Evolutionary conservation across 2,888 invertebrate species (phyloP).

Genomic region (Xylocampa areola): DNA sequence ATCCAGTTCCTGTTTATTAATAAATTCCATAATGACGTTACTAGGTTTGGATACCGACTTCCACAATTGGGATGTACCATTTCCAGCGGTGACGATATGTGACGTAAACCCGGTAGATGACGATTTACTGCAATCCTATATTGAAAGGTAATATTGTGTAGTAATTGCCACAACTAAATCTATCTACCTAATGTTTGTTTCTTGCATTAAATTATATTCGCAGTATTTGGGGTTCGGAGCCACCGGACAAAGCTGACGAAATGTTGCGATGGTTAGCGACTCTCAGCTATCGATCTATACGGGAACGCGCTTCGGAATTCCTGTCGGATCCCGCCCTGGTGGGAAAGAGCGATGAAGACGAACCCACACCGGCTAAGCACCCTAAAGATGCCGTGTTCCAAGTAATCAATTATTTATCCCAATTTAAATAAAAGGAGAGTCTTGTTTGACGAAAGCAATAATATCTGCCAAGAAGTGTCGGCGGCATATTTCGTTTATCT

Average conservation of each 20-base stretch:
- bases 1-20: neutral
- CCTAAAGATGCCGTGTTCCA: conserved; percentile 81
- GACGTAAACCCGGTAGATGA: conserved; percentile 87
- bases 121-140: conserved; percentile 81
- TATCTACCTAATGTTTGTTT: too few relatives aligned
- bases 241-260: conserved; percentile 74
- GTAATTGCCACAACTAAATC: neutral
- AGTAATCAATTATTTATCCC: conserved; percentile 69
- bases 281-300: conserved; percentile 80
- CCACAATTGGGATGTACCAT: conserved; percentile 94
- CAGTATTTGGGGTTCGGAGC: conserved; percentile 77
- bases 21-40: neutral
- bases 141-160: conserved; percentile 72
- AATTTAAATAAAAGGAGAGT: too few relatives aligned
- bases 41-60: conserved; percentile 93
- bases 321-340: conserved; percentile 69
- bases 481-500: too few relatives aligned
- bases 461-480: too few relatives aligned
- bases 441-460: too few relatives aligned
- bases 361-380: conserved; percentile 62
- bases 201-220: neutral
- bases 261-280: conserved; percentile 84
- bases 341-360: conserved; percentile 58
- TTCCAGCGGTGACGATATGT: conserved; percentile 93
- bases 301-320: conserved; percentile 70